phyloP scores from a whole-genome alignment of 1,140 invertebrate genomes.

The Triops cancriformis region DNA sequence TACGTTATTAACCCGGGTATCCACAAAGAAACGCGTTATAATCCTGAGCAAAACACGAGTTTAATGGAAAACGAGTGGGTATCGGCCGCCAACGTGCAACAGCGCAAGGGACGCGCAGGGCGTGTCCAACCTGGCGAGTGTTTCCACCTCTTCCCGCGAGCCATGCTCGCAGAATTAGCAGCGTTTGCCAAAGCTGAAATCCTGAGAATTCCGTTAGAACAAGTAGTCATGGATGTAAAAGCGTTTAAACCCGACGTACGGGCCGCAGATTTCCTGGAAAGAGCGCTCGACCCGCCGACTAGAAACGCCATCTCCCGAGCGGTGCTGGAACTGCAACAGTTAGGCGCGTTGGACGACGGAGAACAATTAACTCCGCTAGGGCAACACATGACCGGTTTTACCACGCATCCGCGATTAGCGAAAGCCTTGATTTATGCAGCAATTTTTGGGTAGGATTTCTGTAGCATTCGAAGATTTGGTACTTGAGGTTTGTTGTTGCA shows the following conservation, averaged over 20 bases:
- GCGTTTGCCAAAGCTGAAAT: constrained; percentile 52
- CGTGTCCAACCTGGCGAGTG: constrained; percentile 63
- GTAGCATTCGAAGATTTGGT: neutral
- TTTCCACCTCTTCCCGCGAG: constrained; percentile 60
- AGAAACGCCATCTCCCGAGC: constrained; percentile 41
- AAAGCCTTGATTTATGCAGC: constrained; percentile 46
- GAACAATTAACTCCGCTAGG: constrained; percentile 52
- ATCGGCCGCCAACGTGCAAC: constrained; percentile 52
- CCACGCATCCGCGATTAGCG: constrained; percentile 47
- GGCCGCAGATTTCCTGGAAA: constrained; percentile 43
- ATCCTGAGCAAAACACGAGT: constrained; percentile 32
- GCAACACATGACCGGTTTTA: constrained; percentile 43
- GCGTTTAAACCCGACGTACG: constrained; percentile 41
- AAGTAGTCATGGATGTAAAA: constrained; percentile 50
- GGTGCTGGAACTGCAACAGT: constrained; percentile 44
- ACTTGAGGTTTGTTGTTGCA: constrained; percentile 29
- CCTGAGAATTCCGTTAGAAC: constrained; percentile 50
- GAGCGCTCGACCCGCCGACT: constrained; percentile 49
- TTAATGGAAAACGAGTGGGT: constrained; percentile 44
- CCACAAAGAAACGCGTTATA: constrained; percentile 40
- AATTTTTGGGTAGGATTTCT: constrained; percentile 42
- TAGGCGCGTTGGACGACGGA: constrained; percentile 47
- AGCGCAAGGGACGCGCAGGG: constrained; percentile 57
- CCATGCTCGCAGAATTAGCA: constrained; percentile 42
- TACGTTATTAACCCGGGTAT: constrained; percentile 48